These are phyloP conservation scores for Paramisgurnus dabryanus DNA, from an alignment of 2,113 vertebrate species.

Conservation along the genomic window DNA sequence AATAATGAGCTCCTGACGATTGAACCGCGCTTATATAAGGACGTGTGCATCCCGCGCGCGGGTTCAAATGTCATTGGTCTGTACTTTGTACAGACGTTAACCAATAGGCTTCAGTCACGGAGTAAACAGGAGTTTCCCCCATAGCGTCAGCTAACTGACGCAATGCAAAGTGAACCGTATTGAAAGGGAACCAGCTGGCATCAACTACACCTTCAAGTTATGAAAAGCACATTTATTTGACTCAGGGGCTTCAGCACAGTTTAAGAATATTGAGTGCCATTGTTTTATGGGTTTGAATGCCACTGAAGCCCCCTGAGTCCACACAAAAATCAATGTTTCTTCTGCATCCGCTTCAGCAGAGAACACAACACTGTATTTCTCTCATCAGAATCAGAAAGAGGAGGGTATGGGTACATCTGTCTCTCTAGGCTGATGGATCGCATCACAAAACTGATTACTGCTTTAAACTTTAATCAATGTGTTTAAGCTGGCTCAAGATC, in stretches of 20 bases:
- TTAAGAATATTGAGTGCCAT: constrained; percentile 11
- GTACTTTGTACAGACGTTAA: too few relatives aligned
- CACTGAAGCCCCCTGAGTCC: background rate
- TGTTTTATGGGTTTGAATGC: constrained; percentile 9
- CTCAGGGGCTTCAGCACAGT: background rate
- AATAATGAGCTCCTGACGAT: too few relatives aligned
- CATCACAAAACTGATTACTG: constrained; percentile 11
- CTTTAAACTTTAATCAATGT: constrained; percentile 15
- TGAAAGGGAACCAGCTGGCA: constrained; percentile 40
- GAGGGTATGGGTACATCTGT: background rate
- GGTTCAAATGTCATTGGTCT: too few relatives aligned
- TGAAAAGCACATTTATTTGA: constrained; percentile 27
- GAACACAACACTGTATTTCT: constrained; percentile 1
- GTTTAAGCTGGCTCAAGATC: background rate
- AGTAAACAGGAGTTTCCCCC: too few relatives aligned
- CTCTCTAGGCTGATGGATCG: constrained; percentile 17
- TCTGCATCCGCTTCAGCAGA: background rate
- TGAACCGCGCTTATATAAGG: too few relatives aligned
- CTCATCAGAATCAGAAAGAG: constrained; percentile 13
- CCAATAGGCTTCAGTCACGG: too few relatives aligned
- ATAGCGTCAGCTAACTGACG: too few relatives aligned
- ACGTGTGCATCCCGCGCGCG: too few relatives aligned
- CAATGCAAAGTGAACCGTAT: too few relatives aligned
- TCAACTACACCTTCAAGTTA: background rate
- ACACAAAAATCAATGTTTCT: constrained; percentile 2